Base-by-base conservation (phyloP, 1,140 invertebrate species). In the Drosophila orosa region DNA sequence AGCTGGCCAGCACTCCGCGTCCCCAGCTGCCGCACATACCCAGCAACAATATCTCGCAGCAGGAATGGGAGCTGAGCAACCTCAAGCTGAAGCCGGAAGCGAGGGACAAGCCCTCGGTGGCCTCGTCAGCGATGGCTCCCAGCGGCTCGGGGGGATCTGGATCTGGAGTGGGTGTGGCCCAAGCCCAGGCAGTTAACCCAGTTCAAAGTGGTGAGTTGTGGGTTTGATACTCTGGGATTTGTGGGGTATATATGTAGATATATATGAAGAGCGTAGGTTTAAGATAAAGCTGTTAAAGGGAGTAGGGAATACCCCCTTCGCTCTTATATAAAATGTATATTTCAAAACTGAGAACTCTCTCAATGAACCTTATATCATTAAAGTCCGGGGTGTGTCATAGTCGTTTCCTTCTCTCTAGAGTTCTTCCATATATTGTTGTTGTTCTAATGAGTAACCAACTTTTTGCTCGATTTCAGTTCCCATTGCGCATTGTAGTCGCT, bases 21-120 rank as follows among this genome's bases (percentile, higher is more conserved):
- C 80, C 77, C 0, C 82, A 78, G 55, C n/a, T 85, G 65, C 81
- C 74, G 10, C 90, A 90, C 44, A 91, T 81, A 33, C 65, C 72
- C 61, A 85, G 80, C 65, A 84, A 83, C 45, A 91, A 87, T 40
- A 74, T 91, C 42, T 92, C 91, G 50, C 95, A 96, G 82, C 97
- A 97, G 83, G 97, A 97, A 81, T 94, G 95, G 76, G 96, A 98
- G 83, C 93, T 98, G 10, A 95, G 94, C 63, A 96, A 85, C 69
- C 71, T 92, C 33, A 92, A 92, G 58, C 54, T 90, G 13, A 92
- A 86, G 54, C 78, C 89, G 71, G 87, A 91, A 74, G 61, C 37
- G 27, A 68, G 61, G 42, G 74, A 91, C 56, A 91, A 87, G 69
- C 77, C 84, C 33, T 52, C 66, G 12, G 57, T 47, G 44, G 48